phyloP scores from a whole-genome alignment of 92 coral and sea anemone genomes.

The Desmophyllum pertusum region DNA sequence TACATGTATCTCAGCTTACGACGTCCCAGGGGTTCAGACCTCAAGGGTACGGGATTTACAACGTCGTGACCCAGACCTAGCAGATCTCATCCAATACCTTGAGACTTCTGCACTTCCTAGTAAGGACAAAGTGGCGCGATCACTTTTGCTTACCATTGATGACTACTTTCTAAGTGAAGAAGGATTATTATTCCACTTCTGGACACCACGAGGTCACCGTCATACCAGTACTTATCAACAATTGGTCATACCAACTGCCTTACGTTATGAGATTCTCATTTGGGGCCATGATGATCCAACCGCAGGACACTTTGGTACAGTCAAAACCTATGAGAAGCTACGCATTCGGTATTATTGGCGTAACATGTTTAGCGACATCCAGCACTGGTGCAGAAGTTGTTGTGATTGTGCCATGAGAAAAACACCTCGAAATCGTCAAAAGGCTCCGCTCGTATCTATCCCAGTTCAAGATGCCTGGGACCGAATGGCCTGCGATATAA shows the following conservation, averaged over 20 bases:
- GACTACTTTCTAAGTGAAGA: slow-evolving; percentile 50
- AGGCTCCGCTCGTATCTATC: slow-evolving; percentile 52
- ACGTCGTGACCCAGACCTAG: slow-evolving; percentile 45
- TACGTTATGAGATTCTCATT: slow-evolving; percentile 53
- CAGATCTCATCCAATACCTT: slow-evolving; percentile 46
- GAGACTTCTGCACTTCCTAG: slow-evolving; percentile 42
- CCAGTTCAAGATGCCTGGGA: slow-evolving; percentile 62
- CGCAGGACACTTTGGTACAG: slow-evolving; percentile 57
- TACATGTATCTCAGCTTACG: background rate
- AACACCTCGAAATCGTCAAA: slow-evolving; percentile 24
- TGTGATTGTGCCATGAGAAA: slow-evolving; percentile 59
- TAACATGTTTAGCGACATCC: slow-evolving; percentile 55
- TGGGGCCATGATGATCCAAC: slow-evolving; percentile 60
- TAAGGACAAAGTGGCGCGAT: slow-evolving; percentile 13
- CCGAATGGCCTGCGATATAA: slow-evolving; percentile 28
- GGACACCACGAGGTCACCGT: slow-evolving; percentile 27
- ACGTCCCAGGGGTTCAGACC: slow-evolving; percentile 22
- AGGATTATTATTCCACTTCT: slow-evolving; percentile 49
- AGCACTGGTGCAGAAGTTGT: slow-evolving; percentile 48
- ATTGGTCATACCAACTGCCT: slow-evolving; percentile 46
- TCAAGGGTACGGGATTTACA: slow-evolving; percentile 40
- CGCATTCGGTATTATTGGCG: slow-evolving; percentile 61
- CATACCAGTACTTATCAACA: slow-evolving; percentile 27
- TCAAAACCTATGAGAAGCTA: slow-evolving; percentile 66
- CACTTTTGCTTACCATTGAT: slow-evolving; percentile 40